Base-by-base conservation (phyloP, 2,797 vertebrate genomes). In the Oreochromis mossambicus region DNA sequence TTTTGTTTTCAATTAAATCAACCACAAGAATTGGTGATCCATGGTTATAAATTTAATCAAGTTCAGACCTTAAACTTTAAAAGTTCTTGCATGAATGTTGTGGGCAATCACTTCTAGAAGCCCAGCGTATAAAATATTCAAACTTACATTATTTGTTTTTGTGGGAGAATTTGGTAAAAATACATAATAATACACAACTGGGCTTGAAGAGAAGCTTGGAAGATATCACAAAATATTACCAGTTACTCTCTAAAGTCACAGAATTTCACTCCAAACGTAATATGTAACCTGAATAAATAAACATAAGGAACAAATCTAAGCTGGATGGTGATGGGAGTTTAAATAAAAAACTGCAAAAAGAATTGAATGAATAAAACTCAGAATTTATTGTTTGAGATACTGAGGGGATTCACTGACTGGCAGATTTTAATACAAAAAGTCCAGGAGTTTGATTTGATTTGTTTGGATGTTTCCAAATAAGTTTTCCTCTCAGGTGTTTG, bases 401-500 rank as follows among this genome's bases (percentile, higher is more conserved):
- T 52, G 50, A 80, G 82, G 51, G 83, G 83, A 46, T 86, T 73
- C 56, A 63, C 32, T 77, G 54, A 90, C 87, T 83, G 83, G 81
- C 81, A 82, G 66, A 7, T 58, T 79, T 15, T 43, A 41, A 63
- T 77, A 63, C 6, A 58, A 56, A 73, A 66, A 55, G 10, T 55
- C 8, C 7, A 51, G 66, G 14, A 41, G 17, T 51, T 81, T 76
- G 61, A 24, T 24, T 24, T 24, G 24, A 24, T 24, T 24, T 24
- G 24, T 24, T 24, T 24, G 24, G 24, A 24, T 24, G 24, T 24
- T 24, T 24, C 24, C 54, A 63, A 80, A 76, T 14, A 3, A 2
- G 6, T 38, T 36, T 32, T 56, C 7, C 14, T 8, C 2, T 68
- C 8, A 15, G 19, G 14, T 17, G 34, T 66, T 55, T 91, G 24